Base-by-base conservation (phyloP, 2,113 vertebrate species). In the Colinus virginianus region DNA sequence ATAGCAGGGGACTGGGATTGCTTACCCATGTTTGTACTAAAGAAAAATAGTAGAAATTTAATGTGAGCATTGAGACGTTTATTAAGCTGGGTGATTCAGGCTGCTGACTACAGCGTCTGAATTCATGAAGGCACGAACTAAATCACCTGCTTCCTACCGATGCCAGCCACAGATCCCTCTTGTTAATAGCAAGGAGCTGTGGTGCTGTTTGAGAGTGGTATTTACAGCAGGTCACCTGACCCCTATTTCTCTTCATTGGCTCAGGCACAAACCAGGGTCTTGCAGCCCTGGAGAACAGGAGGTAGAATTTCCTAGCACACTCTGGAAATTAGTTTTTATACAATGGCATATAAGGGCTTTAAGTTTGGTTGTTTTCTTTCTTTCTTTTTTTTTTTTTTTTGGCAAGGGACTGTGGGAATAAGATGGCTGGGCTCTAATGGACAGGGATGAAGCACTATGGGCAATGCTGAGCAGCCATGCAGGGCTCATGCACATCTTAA, bases 271-370 rank as follows among this genome's bases (percentile, higher is more conserved):
- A 38, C 19, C 15, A 72, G n/a, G 8, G n/a, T 53, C 75, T 85
- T 81, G 8, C 48, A 79, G 40, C 30, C 45, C 49, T 49, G 36
- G 48, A 87, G 45, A 90, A 30, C 1, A 32, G 40, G 30, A 70
- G 7, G n/a, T 91, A 80, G 45, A 62, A 13, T 58, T 86, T 79
- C 40, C 40, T 36, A 69, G n/a, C 6, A 40, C 2, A 1, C 46
- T 85, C 72, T 48, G 49, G 68, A 83, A 90, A 84, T 36, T 30
- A n/a, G 28, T 26, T 92, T 87, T 88, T 66, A 22, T 49, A 25
- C 4, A 45, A 23, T n/a, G 32, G 10, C 6, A 17, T 15, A 2
- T 7, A 5, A 80, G 12, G 16, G 6, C 26, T 77, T 45, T 36
- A 40, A 58, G 30, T 23, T n/a, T 62, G 7, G 13, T 53, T 48